Evolutionary conservation across 2,888 invertebrate genomes (phyloP), one percentile per base, ranked within the genome.

Genomic region (Rhingia rostrata): DNA sequence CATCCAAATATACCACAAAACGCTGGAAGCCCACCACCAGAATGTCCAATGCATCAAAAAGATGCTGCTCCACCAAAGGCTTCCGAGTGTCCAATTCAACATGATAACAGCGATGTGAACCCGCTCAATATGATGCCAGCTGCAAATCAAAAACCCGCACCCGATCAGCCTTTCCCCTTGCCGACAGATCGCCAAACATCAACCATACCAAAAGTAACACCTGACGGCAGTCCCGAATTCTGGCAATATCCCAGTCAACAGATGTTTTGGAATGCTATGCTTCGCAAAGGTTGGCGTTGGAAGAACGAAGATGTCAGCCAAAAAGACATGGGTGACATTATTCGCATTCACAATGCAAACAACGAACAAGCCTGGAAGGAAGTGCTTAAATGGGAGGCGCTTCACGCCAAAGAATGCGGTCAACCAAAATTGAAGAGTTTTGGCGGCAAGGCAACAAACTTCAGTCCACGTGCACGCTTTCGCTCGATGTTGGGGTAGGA

Each of bases 231-330:
- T 37, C 93, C 93, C 37, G 96, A 96, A 87, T 96, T 95, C 90
- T 99, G 99, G 99, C 96, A 97, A 37, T 99, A 99, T 92, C 99
- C 99, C 0, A 99, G 99, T 69, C 96, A 97, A 88, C 99, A 99
- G 93, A 99, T 99, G 99, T 99, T 99, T 92, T 99, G 99, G 99
- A 99, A 99, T 93, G 99, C 99, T 0, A 99, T 99, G 99, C 92
- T 99, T 35, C 94, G 98, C 69, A 99, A 99, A 93, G 99, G 98
- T 0, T 98, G 98, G 98, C 94, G 95, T 56, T 98, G 98, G 98
- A 96, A 96, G 89, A 95, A 95, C 78, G 97, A 96, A 72, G 97
- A 97, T 86, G 93, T 99, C 2, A 92, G 93, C 49, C 95, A 94
- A 74, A 95, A 96, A 88, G 99, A 99, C 89, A 99, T 99, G 99